These are phyloP conservation scores for Oxyura jamaicensis DNA, from an alignment of 2,113 vertebrate species.

Conservation along the genomic window DNA sequence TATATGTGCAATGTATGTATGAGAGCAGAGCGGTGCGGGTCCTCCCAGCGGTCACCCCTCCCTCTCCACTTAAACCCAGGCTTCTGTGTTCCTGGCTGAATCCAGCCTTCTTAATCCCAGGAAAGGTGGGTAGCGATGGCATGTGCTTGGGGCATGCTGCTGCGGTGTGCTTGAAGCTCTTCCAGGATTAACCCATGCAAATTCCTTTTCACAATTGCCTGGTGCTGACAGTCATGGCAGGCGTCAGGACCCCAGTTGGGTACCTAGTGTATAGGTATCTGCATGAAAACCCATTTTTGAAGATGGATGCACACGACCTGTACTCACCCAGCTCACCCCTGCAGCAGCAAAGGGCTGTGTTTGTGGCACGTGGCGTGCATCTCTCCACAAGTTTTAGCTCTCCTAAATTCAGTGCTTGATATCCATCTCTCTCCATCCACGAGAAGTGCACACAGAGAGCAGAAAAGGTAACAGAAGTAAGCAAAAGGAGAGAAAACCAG, in stretches of 20 bases:
- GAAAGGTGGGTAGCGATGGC: not conserved
- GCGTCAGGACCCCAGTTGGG: not conserved
- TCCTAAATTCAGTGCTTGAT: not conserved
- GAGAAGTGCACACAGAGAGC: not conserved
- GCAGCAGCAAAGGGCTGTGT: not conserved
- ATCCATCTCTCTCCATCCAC: not conserved
- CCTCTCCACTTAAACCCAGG: not conserved
- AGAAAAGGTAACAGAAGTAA: not conserved
- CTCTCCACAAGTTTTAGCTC: not conserved
- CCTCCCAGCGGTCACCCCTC: not conserved
- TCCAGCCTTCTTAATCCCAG: not conserved
- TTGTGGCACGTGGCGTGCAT: not conserved
- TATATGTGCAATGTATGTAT: not conserved
- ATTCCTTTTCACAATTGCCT: not conserved
- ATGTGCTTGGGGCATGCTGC: not conserved
- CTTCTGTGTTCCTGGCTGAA: not conserved
- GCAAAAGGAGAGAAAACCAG: not conserved
- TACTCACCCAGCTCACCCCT: not conserved
- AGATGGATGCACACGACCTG: not conserved
- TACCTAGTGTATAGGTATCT: not conserved
- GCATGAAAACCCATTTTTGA: not conserved
- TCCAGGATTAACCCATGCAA: not conserved
- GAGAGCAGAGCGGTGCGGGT: not conserved
- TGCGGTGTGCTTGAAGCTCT: not conserved
- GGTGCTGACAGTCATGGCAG: accelerated